phyloP scores from a whole-genome alignment of 2,888 invertebrate genomes.

The Cecidostiba fungosa region DNA sequence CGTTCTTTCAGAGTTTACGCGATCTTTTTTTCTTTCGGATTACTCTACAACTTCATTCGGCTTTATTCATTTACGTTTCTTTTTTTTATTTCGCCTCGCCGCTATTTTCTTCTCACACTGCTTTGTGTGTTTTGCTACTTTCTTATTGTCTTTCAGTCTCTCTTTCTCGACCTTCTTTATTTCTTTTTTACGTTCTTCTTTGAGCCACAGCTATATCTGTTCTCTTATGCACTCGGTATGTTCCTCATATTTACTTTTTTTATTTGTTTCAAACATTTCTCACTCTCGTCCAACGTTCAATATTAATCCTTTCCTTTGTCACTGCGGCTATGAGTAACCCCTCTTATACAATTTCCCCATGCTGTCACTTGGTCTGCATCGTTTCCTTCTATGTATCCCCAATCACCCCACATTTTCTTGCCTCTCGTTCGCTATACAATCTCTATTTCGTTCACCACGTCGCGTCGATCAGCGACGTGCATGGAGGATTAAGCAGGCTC shows the following conservation, averaged over 20 bases:
- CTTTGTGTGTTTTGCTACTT: neutral
- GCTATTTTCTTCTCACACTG: neutral
- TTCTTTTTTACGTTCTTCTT: neutral
- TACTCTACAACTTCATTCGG: neutral
- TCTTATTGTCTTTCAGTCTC: neutral
- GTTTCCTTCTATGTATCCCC: neutral
- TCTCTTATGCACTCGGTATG: neutral
- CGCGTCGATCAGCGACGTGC: conserved; percentile 30
- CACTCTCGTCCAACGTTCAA: neutral
- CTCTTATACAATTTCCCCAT: neutral
- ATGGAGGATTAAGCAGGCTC: conserved; percentile 30
- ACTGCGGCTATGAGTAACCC: no score
- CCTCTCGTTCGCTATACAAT: neutral
- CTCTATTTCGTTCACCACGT: conserved; percentile 14
- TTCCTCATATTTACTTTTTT: neutral
- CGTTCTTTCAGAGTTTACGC: neutral
- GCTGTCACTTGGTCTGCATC: neutral
- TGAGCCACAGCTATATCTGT: neutral
- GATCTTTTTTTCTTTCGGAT: neutral
- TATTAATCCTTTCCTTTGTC: neutral
- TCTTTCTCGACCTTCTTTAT: neutral
- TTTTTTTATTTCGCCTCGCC: neutral
- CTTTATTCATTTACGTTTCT: neutral
- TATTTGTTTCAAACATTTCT: neutral
- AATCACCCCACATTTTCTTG: neutral